Evolutionary conservation across 2,113 vertebrate genomes (phyloP).

Genomic region (Etheostoma spectabile): DNA sequence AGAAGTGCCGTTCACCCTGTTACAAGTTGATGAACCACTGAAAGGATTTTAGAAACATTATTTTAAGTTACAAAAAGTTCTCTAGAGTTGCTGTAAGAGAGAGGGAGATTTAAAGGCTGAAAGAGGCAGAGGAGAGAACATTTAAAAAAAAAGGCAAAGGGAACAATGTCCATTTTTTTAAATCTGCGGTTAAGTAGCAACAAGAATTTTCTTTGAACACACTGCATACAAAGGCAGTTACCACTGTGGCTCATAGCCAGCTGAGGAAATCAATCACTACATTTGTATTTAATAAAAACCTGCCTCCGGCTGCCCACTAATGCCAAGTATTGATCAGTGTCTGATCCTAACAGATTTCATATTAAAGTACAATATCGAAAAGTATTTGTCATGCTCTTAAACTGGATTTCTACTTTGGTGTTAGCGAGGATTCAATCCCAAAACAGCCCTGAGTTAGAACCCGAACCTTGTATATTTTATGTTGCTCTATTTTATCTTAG

Average conservation of each 20-base stretch:
- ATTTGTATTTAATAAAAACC: constrained; percentile 15
- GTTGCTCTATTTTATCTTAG: no score
- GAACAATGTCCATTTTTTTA: background rate
- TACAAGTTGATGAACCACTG: no score
- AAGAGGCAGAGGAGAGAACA: background rate
- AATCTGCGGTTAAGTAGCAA: background rate
- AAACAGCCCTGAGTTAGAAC: no score
- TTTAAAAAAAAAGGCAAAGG: no score
- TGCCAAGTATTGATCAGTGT: background rate
- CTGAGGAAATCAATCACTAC: background rate
- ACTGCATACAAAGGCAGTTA: background rate
- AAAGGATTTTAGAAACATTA: no score
- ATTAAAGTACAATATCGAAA: background rate
- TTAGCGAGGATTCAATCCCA: background rate
- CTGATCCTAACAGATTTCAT: background rate
- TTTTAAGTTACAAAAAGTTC: no score
- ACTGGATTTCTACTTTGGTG: background rate
- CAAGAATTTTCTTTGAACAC: background rate
- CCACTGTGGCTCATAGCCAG: background rate
- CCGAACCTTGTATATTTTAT: background rate
- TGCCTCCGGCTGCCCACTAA: background rate
- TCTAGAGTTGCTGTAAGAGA: background rate
- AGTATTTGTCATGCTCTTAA: background rate
- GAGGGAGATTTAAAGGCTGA: background rate
- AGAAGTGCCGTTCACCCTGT: no score